Conservation (phyloP, 2,113 vertebrate genomes). For the Mesembrinibis cayennensis region DNA sequence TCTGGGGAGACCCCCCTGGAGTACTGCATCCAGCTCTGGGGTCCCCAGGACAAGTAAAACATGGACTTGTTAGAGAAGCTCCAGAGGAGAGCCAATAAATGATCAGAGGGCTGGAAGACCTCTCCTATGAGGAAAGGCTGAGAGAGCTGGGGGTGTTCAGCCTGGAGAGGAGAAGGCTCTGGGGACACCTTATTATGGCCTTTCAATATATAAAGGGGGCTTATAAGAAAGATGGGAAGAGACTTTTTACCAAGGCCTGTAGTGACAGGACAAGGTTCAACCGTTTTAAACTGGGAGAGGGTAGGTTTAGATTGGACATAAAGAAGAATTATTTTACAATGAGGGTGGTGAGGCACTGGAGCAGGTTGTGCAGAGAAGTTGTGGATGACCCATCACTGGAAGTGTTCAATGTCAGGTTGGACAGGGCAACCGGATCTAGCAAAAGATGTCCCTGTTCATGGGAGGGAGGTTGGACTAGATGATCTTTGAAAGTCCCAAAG, state of each 20-base stretch:
- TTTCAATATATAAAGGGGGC: neutral
- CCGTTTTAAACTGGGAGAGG: neutral
- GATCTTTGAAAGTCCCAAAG: neutral
- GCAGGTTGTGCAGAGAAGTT: neutral
- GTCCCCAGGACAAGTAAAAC: neutral
- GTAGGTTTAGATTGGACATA: neutral
- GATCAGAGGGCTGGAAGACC: neutral
- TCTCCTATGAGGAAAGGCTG: neutral
- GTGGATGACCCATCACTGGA: neutral
- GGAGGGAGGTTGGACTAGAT: neutral
- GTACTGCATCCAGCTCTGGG: neutral
- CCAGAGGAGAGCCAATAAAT: neutral
- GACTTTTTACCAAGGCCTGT: neutral
- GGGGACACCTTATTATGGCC: neutral
- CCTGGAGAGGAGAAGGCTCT: neutral
- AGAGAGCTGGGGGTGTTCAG: neutral
- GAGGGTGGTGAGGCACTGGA: neutral
- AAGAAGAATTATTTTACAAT: neutral
- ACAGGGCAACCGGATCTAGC: neutral
- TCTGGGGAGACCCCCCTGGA: neutral
- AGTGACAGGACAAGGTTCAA: neutral
- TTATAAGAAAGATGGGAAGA: neutral
- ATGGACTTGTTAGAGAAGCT: too few species aligned
- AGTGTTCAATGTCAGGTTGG: neutral
- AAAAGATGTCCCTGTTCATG: neutral